phyloP scores from a whole-genome alignment of 2,888 invertebrate species.

The Dorcus hopei region DNA sequence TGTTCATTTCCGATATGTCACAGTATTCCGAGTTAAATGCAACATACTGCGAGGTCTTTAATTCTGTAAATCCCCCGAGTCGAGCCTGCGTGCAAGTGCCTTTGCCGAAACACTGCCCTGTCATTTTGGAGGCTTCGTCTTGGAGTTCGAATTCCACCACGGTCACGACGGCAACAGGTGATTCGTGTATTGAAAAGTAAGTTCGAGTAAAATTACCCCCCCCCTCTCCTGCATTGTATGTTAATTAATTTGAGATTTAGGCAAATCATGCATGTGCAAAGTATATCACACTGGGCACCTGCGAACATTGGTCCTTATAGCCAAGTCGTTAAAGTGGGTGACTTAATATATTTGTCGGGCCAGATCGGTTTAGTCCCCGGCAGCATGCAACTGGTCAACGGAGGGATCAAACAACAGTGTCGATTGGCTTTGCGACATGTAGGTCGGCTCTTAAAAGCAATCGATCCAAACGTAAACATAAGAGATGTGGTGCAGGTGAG shows the following conservation, averaged over 20 bases:
- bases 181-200: conserved; percentile 38
- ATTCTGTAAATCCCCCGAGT: conserved; percentile 77
- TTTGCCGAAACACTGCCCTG: conserved; percentile 65
- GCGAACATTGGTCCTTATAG: conserved; percentile 97
- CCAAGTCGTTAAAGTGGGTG: conserved; percentile 83
- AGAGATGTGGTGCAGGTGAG: conserved; percentile 75
- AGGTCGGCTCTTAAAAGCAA: conserved; percentile 75
- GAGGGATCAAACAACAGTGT: conserved; percentile 79
- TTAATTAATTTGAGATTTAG: conserved; percentile 33
- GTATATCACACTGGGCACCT: conserved; percentile 97
- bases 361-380: conserved; percentile 89
- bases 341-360: conserved; percentile 83
- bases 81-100: conserved; percentile 80
- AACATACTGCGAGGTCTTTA: conserved; percentile 71
- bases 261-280: conserved; percentile 90
- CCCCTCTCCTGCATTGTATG: too few relatives aligned
- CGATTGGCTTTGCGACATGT: conserved; percentile 81
- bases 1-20: conserved; percentile 81
- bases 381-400: conserved; percentile 68
- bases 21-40: conserved; percentile 75
- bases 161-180: conserved; percentile 28
- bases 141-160: conserved; percentile 45
- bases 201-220: neutral
- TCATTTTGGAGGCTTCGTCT: conserved; percentile 74
- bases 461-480: conserved; percentile 72